Percentiles rank a stretch among this genome's conserved stretches.
Evolutionary conservation across 1,140 invertebrate genomes (phyloP).

Genomic region (Zophobas morio): DNA sequence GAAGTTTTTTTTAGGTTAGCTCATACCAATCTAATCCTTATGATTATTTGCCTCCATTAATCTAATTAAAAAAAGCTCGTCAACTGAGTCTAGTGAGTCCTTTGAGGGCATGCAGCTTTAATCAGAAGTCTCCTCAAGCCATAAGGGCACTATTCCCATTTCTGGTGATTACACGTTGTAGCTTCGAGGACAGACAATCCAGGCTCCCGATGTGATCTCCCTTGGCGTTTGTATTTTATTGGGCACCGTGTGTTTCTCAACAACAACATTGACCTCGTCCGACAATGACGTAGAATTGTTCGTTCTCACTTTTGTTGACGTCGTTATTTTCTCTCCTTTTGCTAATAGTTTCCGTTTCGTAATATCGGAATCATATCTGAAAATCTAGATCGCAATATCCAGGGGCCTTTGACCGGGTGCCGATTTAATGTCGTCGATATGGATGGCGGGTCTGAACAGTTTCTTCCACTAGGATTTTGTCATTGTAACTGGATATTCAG

Average conservation of each 20-base stretch:
- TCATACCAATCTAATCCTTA: neutral
- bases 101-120: slow-evolving; percentile 34
- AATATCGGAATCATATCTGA: slow-evolving; percentile 62
- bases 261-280: slow-evolving; percentile 41
- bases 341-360: slow-evolving; percentile 63
- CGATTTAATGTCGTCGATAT: slow-evolving; percentile 34
- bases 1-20: neutral
- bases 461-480: slow-evolving; percentile 36
- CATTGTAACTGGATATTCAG: slow-evolving; percentile 33
- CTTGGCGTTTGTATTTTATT: slow-evolving; percentile 46
- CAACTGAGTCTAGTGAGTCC: neutral
- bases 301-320: slow-evolving; percentile 45
- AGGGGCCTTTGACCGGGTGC: slow-evolving; percentile 55
- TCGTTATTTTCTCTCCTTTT: slow-evolving; percentile 54
- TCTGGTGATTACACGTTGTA: slow-evolving; percentile 48
- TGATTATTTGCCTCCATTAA: slow-evolving; percentile 29
- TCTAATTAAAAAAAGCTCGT: slow-evolving; percentile 27
- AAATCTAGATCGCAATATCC: slow-evolving; percentile 59
- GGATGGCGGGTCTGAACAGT: slow-evolving; percentile 20
- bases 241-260: slow-evolving; percentile 29
- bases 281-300: slow-evolving; percentile 38
- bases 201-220: slow-evolving; percentile 25
- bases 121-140: slow-evolving; percentile 37
- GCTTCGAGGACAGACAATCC: slow-evolving; percentile 40
- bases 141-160: slow-evolving; percentile 48